Conservation (phyloP, 2,888 invertebrate species). For the Chironomus tentans region DNA sequence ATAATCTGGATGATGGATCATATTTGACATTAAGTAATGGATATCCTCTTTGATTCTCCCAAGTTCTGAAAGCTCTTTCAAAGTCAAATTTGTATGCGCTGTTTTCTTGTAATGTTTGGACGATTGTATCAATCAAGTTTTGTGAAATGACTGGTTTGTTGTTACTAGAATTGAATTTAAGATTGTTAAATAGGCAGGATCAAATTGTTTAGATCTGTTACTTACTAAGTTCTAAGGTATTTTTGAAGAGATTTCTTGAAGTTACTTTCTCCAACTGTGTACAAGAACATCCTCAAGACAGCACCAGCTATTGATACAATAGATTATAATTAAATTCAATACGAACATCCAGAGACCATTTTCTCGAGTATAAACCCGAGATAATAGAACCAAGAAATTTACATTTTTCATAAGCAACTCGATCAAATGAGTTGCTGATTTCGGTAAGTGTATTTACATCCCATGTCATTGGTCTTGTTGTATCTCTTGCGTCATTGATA, state of each 20-base stretch:
- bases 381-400: not conserved
- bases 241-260: too few relatives aligned
- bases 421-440: not conserved
- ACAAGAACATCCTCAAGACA: not conserved
- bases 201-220: too few relatives aligned
- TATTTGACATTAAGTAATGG: slow-evolving; percentile 56
- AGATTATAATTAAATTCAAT: too few relatives aligned
- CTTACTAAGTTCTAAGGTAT: too few relatives aligned
- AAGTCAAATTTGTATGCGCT: not conserved
- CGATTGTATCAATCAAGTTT: not conserved
- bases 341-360: too few relatives aligned
- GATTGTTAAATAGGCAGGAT: too few relatives aligned
- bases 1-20: slow-evolving; percentile 39
- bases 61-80: slow-evolving; percentile 34
- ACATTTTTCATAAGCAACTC: slow-evolving; percentile 12
- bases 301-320: not conserved
- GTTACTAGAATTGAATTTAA: not conserved
- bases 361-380: too few relatives aligned
- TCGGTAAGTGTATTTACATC: not conserved
- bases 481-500: not conserved
- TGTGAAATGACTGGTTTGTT: slow-evolving; percentile 1
- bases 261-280: not conserved
- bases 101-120: not conserved
- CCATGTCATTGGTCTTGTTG: slow-evolving; percentile 1
- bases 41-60: slow-evolving; percentile 67